Base-by-base conservation (phyloP, 1,140 invertebrate genomes). In the Ladona fulva region DNA sequence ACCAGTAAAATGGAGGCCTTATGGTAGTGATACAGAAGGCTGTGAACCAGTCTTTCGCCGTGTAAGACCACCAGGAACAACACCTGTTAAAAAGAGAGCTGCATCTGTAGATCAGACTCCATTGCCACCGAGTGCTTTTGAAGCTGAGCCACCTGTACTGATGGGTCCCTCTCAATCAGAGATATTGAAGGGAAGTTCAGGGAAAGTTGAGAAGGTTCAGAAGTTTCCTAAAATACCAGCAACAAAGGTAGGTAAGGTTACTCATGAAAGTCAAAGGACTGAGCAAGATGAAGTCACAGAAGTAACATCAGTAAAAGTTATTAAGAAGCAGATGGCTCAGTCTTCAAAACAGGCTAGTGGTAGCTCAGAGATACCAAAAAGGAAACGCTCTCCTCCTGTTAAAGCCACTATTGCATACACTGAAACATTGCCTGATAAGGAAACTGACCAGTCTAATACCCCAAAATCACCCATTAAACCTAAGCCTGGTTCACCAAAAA, bases 1-100 rank as follows among this genome's bases (percentile, higher is more conserved):
- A 74, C 82, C 84, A 24, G 83, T 86, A 0, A 91, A 89, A 81
- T 91, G 89, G 88, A 89, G 89, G 76, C 89, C 89, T 22, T 89
- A 87, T 79, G 89, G 89, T 77, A 92, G 90, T 81, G 91, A 92
- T 74, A 89, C 85, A 24, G 91, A 92, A 79, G 90, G 91, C 77
- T 59, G 74, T 75, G 11, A 78, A 42, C 87, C 88, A 0, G 82
- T 83, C 74, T 88, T 89, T 83, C 81, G 88, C 78, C 86, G 84
- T 82, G 85, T 91, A 0, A 84, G 87, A 78, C 83, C 89, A 10
- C 88, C 90, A 19, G 82, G 86, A 24, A 74, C 84, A 1, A 80
- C 80, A 24, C 82, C 83, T 76, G 79, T 81, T 0, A 79, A 82
- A 0, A 80, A 79, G 42, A 85, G 89, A 78, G 86, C 88, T 1